A percentile compares a stretch with the other conserved stretches of the same genome.
These are phyloP conservation scores for Cheilosia pagana DNA, from an alignment of 2,888 invertebrate species.

Conservation along the genomic window DNA sequence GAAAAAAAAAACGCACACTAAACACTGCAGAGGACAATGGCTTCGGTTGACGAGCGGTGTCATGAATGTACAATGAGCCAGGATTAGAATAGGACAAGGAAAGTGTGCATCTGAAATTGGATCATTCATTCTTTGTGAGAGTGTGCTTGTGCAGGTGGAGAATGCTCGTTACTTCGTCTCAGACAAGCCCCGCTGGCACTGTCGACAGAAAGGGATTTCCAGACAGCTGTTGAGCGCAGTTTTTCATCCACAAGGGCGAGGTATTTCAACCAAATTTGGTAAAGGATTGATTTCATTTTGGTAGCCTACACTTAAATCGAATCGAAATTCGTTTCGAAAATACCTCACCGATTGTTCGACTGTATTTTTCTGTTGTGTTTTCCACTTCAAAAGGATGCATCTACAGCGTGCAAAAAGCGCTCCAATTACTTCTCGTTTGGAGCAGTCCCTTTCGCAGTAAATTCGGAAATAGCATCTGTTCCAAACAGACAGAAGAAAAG, in stretches of 20 bases:
- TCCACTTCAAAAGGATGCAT: too few relatives aligned
- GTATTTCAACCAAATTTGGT: too few relatives aligned
- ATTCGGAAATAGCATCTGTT: slow-evolving; percentile 61
- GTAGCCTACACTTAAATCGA: neutral
- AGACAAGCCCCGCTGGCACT: neutral
- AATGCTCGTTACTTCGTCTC: slow-evolving; percentile 16
- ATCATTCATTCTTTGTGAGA: slow-evolving; percentile 49
- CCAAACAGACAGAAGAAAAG: slow-evolving; percentile 1
- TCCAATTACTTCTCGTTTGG: slow-evolving; percentile 56
- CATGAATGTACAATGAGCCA: slow-evolving; percentile 39
- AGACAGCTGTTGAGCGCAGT: too few relatives aligned
- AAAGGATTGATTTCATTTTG: too few relatives aligned
- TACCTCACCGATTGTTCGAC: slow-evolving; percentile 12
- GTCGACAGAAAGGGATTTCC: too few relatives aligned
- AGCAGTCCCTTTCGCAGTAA: neutral
- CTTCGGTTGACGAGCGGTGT: slow-evolving; percentile 44
- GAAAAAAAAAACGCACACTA: neutral
- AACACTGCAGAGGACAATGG: slow-evolving; percentile 66
- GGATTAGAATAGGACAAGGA: slow-evolving; percentile 44
- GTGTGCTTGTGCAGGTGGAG: slow-evolving; percentile 26
- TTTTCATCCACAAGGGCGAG: neutral
- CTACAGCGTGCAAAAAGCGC: slow-evolving; percentile 53
- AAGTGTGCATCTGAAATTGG: slow-evolving; percentile 56
- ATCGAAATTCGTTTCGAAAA: slow-evolving; percentile 55
- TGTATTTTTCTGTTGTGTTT: neutral